phyloP scores from a whole-genome alignment of 1,140 invertebrate species.

The Hylaeus anthracinus region DNA sequence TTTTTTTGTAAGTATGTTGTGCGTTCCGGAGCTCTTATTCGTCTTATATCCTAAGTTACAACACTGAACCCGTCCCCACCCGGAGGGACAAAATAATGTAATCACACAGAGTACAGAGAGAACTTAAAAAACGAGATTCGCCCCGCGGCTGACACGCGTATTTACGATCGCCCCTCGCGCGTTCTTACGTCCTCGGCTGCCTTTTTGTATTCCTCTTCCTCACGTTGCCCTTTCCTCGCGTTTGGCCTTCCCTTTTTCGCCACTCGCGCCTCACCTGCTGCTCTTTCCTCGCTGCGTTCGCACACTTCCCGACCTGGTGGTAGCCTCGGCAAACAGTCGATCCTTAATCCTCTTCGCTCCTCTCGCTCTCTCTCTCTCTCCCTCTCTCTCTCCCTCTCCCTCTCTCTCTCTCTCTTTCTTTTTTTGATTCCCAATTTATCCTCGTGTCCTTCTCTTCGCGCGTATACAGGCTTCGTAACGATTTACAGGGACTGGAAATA shows the following conservation, averaged over 20 bases:
- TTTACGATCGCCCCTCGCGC: conserved; percentile 46
- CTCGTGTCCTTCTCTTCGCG: conserved; percentile 37
- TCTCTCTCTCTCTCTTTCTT: not conserved
- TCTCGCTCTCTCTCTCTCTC: not conserved
- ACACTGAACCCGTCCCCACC: conserved; percentile 77
- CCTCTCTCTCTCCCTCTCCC: too few relatives aligned
- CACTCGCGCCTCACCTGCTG: conserved; percentile 14
- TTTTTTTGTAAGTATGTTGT: conserved; percentile 49
- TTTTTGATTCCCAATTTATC: conserved; percentile 33
- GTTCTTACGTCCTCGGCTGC: conserved; percentile 1
- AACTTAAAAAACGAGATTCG: conserved; percentile 65
- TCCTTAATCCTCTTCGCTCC: not conserved
- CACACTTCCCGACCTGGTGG: conserved; percentile 6
- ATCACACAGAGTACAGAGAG: conserved; percentile 70
- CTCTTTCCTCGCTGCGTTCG: not conserved
- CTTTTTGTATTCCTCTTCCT: conserved; percentile 11
- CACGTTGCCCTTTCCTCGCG: not conserved
- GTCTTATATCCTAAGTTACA: conserved; percentile 79
- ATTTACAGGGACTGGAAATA: conserved; percentile 50
- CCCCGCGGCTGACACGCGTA: conserved; percentile 46
- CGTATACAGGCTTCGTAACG: conserved; percentile 52
- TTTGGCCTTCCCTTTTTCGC: conserved; percentile 14
- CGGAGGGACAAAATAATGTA: conserved; percentile 78
- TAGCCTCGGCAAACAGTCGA: conserved; percentile 49
- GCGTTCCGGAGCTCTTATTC: conserved; percentile 67